Conservation (phyloP, 2,797 vertebrate genomes). For the Podarcis lilfordi region DNA sequence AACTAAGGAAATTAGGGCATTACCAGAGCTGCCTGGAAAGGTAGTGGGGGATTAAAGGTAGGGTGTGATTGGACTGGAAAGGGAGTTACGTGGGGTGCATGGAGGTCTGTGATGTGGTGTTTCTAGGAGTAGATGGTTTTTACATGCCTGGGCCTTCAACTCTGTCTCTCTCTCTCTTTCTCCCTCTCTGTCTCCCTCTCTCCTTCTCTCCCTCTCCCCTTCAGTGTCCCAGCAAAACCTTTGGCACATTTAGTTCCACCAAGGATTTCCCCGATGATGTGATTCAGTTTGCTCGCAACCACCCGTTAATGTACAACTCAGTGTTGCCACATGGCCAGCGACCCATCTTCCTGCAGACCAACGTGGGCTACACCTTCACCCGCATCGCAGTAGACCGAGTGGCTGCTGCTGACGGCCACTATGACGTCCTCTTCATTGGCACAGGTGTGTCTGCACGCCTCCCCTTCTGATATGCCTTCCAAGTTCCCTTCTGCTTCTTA, state of each 20-base stretch:
- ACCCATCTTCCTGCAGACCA: constrained; percentile 89
- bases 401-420: constrained; percentile 88
- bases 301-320: constrained; percentile 95
- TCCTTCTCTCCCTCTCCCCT: not conserved
- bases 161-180: not conserved
- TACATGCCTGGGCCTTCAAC: not conserved
- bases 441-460: constrained; percentile 81
- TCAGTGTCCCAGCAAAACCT: constrained; percentile 98
- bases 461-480: not conserved
- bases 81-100: not conserved
- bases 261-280: constrained; percentile 97
- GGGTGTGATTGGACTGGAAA: accelerated
- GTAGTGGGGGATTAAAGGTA: not conserved
- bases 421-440: constrained; percentile 94
- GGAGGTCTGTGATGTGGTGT: not conserved
- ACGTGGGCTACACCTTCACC: constrained; percentile 91
- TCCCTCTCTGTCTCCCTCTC: not conserved
- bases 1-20: not conserved
- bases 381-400: constrained; percentile 89
- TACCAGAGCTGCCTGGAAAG: not conserved
- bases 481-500: not conserved
- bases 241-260: constrained; percentile 96
- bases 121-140: not conserved
- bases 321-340: constrained; percentile 87
- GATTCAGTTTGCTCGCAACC: constrained; percentile 96